These are phyloP conservation scores for Carposina sasakii DNA, from an alignment of 1,140 invertebrate genomes.

Conservation along the genomic window DNA sequence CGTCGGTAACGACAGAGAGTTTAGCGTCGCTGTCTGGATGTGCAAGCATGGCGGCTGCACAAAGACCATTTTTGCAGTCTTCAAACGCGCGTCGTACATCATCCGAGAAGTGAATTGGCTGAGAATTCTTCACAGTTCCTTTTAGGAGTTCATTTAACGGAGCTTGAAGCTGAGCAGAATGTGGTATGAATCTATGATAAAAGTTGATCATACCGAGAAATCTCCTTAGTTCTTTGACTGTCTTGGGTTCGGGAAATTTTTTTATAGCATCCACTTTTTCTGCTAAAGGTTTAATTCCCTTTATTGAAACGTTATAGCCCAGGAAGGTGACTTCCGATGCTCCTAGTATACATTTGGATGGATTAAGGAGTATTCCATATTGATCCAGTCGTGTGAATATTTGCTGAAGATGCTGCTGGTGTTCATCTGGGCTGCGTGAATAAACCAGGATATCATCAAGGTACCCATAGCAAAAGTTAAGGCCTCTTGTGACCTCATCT, in stretches of 20 bases:
- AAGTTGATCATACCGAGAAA: neutral
- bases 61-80: constrained; percentile 42
- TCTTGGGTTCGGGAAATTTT: neutral
- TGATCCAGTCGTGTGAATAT: constrained; percentile 6
- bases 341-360: constrained; percentile 4
- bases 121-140: neutral
- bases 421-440: constrained; percentile 1
- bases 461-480: constrained; percentile 32
- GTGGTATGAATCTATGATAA: neutral
- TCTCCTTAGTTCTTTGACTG: neutral
- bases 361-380: neutral
- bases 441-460: constrained; percentile 17
- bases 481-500: constrained; percentile 37
- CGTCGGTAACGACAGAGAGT: constrained; percentile 31
- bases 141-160: constrained; percentile 4
- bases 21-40: constrained; percentile 19
- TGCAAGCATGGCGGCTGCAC: constrained; percentile 24
- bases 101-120: constrained; percentile 23
- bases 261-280: neutral
- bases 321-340: neutral
- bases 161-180: constrained; percentile 2
- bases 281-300: constrained; percentile 9
- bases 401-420: constrained; percentile 7
- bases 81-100: constrained; percentile 37
- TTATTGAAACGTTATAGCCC: neutral